phyloP scores from a whole-genome alignment of 2,113 vertebrate genomes.

The Neodon shergylaensis region DNA sequence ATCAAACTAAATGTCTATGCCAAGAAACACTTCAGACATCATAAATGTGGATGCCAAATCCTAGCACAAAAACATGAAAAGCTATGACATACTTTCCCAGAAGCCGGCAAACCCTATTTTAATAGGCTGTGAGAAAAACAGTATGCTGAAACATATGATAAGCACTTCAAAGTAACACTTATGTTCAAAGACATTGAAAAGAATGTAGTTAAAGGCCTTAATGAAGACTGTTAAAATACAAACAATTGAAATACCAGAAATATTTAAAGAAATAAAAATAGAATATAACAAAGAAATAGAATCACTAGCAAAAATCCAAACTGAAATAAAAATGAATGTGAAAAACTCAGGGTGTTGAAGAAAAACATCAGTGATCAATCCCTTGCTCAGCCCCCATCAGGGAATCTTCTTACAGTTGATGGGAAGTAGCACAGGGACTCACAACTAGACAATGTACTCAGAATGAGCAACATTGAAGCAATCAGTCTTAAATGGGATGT shows the following conservation, averaged over 20 bases:
- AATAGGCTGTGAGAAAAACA: neutral
- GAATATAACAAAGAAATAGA: neutral
- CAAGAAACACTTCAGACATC: neutral
- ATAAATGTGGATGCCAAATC: neutral
- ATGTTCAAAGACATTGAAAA: neutral
- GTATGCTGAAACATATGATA: neutral
- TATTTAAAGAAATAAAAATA: neutral
- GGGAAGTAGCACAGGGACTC: neutral
- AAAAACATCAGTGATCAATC: neutral
- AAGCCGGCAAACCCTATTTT: neutral
- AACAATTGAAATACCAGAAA: neutral
- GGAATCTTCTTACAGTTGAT: neutral
- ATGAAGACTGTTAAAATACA: neutral
- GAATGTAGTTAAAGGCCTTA: neutral
- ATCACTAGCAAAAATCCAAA: neutral
- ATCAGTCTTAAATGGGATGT: neutral
- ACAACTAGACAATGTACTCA: neutral
- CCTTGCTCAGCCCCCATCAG: neutral
- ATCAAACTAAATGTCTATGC: neutral
- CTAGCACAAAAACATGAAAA: neutral
- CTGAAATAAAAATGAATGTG: neutral
- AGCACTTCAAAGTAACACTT: neutral
- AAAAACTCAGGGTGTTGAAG: neutral
- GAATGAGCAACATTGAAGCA: too few species aligned
- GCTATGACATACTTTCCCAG: neutral